A percentile compares a stretch with the other conserved stretches of the same genome.
phyloP scores from a whole-genome alignment of 1,140 invertebrate species.

The Drosophila rhopaloa region DNA sequence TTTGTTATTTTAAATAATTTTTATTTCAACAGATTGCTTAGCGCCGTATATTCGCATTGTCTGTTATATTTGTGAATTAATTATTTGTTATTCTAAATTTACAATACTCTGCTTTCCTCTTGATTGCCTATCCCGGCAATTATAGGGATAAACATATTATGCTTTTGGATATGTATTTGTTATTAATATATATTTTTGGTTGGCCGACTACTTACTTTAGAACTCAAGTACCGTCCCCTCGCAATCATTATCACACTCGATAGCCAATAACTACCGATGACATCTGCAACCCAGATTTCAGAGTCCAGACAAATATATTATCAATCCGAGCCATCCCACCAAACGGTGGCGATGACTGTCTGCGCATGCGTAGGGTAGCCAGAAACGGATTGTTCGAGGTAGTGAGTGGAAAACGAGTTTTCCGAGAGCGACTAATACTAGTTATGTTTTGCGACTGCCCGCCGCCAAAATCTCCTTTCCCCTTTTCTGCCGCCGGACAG shows the following conservation, averaged over 20 bases:
- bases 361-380: constrained; percentile 63
- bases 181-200: too few relatives aligned
- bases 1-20: too few relatives aligned
- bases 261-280: constrained; percentile 31
- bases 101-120: too few relatives aligned
- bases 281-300: constrained; percentile 52
- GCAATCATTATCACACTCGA: too few relatives aligned
- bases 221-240: too few relatives aligned
- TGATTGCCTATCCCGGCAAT: too few relatives aligned
- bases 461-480: constrained; percentile 33
- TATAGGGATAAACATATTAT: too few relatives aligned
- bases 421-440: constrained; percentile 49
- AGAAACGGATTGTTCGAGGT: constrained; percentile 34
- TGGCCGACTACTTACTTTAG: too few relatives aligned
- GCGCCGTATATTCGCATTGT: too few relatives aligned
- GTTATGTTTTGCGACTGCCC: constrained; percentile 29
- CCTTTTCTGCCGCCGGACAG: constrained; percentile 21
- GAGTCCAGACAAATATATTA: constrained; percentile 47
- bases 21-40: too few relatives aligned
- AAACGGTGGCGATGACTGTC: constrained; percentile 32
- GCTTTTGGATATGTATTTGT: too few relatives aligned
- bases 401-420: constrained; percentile 58
- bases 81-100: not conserved
- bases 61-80: too few relatives aligned
- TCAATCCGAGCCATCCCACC: constrained; percentile 23